Evolutionary conservation across 2,113 vertebrate genomes (phyloP).

Genomic region (Dromas ardeola): DNA sequence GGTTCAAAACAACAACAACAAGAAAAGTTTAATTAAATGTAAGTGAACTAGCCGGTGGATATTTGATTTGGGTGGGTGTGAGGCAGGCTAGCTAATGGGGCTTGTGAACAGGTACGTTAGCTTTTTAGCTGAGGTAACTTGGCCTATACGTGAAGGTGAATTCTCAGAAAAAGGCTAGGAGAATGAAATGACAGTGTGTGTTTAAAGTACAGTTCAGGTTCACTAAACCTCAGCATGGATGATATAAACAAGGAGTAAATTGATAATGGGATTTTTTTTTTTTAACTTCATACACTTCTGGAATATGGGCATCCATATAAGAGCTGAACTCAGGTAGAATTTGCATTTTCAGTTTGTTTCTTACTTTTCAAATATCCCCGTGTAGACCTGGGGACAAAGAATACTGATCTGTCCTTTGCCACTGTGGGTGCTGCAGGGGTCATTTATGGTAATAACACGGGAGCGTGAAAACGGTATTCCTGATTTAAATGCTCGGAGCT

Average conservation of each 20-base stretch:
- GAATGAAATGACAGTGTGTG: neutral
- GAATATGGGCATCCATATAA: rapidly evolving
- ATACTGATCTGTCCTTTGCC: neutral
- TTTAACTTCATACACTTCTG: neutral
- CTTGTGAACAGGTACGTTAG: neutral
- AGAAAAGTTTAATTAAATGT: neutral
- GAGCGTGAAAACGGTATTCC: neutral
- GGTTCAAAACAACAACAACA: neutral
- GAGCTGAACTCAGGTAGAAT: neutral
- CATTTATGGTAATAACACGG: neutral
- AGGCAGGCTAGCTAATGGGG: neutral
- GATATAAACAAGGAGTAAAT: neutral
- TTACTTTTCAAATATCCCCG: neutral
- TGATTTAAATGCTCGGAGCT: neutral
- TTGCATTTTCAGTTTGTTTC: neutral
- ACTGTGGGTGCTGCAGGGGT: rapidly evolving
- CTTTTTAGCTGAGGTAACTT: neutral
- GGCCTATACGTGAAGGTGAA: neutral
- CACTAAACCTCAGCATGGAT: neutral
- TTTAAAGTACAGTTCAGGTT: neutral
- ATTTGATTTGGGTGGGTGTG: neutral
- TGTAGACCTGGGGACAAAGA: neutral
- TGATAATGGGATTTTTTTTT: neutral
- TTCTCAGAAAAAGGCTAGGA: neutral
- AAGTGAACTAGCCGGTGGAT: neutral